A percentile compares a stretch with the other conserved stretches of the same genome.
Evolutionary conservation across 2,113 vertebrate genomes (phyloP).

Genomic region (Vidua macroura): DNA sequence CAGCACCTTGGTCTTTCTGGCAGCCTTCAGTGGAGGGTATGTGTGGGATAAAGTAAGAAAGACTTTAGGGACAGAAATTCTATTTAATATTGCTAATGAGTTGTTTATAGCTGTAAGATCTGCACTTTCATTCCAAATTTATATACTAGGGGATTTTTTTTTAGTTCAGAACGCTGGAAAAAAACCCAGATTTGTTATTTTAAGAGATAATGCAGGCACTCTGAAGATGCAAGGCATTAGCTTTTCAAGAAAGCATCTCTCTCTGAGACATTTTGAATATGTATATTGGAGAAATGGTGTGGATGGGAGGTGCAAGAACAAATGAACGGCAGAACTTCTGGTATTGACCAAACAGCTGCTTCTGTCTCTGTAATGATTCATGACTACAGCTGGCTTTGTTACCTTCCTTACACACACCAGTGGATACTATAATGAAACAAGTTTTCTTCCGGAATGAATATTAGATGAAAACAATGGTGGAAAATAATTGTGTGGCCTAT

Average conservation of each 20-base stretch:
- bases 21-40: not conserved
- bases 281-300: not conserved
- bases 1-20: not conserved
- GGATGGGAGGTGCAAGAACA: not conserved
- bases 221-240: not conserved
- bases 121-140: not conserved
- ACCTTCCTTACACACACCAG: not conserved
- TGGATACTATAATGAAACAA: not conserved
- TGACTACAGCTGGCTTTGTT: not conserved
- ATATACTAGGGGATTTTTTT: not conserved
- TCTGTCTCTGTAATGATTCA: not conserved
- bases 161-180: accelerated
- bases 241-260: not conserved
- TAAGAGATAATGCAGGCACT: not conserved
- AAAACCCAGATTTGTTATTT: not conserved
- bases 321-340: not conserved
- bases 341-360: not conserved
- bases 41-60: not conserved
- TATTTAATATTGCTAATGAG: not conserved
- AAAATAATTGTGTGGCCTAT: not conserved
- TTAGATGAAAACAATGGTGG: not conserved
- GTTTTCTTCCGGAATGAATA: not conserved
- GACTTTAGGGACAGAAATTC: not conserved
- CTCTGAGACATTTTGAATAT: not conserved
- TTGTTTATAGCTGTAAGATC: not conserved